These are phyloP conservation scores for Helicorthomorpha holstii DNA, from an alignment of 1,140 invertebrate species.

Conservation along the genomic window DNA sequence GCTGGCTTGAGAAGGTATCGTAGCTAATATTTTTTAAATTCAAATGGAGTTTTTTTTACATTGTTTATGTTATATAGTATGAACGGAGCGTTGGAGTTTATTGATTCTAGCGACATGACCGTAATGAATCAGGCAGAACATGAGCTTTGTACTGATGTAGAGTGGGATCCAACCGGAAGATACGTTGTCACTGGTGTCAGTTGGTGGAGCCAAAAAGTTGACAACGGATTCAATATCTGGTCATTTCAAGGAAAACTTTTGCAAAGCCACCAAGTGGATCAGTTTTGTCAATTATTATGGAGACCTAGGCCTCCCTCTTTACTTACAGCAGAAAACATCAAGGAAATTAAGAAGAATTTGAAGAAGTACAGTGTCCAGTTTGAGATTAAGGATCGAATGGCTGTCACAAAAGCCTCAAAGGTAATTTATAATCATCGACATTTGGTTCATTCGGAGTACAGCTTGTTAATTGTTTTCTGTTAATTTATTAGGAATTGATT, in stretches of 20 bases:
- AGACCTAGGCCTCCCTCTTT: conserved; percentile 78
- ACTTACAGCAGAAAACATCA: conserved; percentile 43
- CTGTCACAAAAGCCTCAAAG: conserved; percentile 84
- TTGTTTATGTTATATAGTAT: conserved; percentile 32
- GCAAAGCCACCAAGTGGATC: conserved; percentile 66
- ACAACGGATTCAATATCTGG: conserved; percentile 94
- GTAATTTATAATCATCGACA: conserved; percentile 22
- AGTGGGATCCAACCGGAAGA: conserved; percentile 98
- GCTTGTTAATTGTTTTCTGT: conserved; percentile 3
- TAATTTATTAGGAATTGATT: conserved; percentile 52
- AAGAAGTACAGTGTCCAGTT: conserved; percentile 95
- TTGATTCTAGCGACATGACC: conserved; percentile 84
- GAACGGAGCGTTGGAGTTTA: conserved; percentile 81
- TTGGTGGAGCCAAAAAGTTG: conserved; percentile 86
- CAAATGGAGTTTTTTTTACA: background rate
- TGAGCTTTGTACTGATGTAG: conserved; percentile 84
- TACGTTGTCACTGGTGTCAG: conserved; percentile 92
- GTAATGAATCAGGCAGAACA: conserved; percentile 87
- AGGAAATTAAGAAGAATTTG: conserved; percentile 88
- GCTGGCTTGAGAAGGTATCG: conserved; percentile 50
- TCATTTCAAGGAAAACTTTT: conserved; percentile 85
- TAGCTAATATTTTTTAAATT: background rate
- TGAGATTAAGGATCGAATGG: conserved; percentile 86
- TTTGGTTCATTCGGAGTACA: background rate
- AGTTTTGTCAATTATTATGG: conserved; percentile 92